These are phyloP conservation scores for Siphamia tubifer DNA, from an alignment of 2,113 vertebrate genomes.

Conservation along the genomic window DNA sequence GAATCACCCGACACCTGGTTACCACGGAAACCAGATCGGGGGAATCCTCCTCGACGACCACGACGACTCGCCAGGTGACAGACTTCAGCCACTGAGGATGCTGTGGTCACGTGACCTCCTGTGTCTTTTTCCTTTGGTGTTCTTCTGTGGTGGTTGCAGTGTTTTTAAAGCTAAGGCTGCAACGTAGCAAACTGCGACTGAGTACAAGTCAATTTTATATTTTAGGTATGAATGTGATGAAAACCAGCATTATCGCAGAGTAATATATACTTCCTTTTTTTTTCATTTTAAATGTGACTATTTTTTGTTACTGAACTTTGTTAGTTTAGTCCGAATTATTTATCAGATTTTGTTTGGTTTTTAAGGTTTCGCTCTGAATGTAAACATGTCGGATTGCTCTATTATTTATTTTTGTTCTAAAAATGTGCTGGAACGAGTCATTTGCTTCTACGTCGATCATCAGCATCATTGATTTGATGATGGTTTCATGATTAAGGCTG, in stretches of 20 bases:
- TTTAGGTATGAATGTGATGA: conserved; percentile 38
- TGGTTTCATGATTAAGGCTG: neutral
- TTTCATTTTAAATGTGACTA: conserved; percentile 47
- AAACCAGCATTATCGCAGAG: conserved; percentile 38
- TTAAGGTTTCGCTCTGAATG: conserved; percentile 49
- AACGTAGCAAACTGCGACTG: conserved; percentile 18
- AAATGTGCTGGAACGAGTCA: conserved; percentile 17
- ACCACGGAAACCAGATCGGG: conserved; percentile 59
- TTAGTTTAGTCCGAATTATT: conserved; percentile 56
- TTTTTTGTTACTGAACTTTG: conserved; percentile 53
- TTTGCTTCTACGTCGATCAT: neutral
- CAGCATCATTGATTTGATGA: conserved; percentile 18
- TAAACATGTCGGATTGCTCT: conserved; percentile 36
- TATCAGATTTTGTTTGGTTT: conserved; percentile 55
- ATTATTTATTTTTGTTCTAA: conserved; percentile 58
- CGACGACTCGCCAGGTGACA: conserved; percentile 15
- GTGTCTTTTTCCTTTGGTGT: conserved; percentile 11
- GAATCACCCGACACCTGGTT: conserved; percentile 61
- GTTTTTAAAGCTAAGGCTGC: conserved; percentile 34
- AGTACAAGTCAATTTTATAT: conserved; percentile 47
- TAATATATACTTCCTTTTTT: conserved; percentile 45
- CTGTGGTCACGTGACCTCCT: conserved; percentile 33
- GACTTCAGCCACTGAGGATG: conserved; percentile 49
- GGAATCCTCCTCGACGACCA: conserved; percentile 51
- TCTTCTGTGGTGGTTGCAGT: conserved; percentile 50